phyloP scores from a whole-genome alignment of 2,888 invertebrate species.

The Odontocerum albicorne region DNA sequence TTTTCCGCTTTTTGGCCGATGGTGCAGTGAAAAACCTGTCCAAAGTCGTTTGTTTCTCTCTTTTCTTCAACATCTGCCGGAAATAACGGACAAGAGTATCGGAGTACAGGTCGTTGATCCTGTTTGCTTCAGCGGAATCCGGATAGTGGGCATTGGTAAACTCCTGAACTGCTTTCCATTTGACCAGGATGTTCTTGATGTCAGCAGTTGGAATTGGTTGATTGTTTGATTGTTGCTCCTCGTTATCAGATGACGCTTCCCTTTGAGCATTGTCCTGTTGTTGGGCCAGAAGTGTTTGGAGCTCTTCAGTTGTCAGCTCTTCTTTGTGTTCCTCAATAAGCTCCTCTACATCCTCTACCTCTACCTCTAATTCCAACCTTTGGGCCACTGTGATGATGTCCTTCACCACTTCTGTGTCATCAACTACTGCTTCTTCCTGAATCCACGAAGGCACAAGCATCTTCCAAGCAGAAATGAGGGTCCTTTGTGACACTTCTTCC shows the following conservation, averaged over 20 bases:
- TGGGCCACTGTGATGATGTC: slow-evolving; percentile 27
- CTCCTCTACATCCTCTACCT: slow-evolving; percentile 20
- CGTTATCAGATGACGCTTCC: slow-evolving; percentile 33
- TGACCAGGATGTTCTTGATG: slow-evolving; percentile 33
- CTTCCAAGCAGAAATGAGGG: slow-evolving; percentile 29
- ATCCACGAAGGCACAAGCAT: slow-evolving; percentile 28
- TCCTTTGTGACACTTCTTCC: slow-evolving; percentile 23
- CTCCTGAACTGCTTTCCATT: slow-evolving; percentile 15
- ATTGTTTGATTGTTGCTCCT: slow-evolving; percentile 27
- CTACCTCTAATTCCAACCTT: slow-evolving; percentile 30
- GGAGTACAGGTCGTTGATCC: slow-evolving; percentile 3
- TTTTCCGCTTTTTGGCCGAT: no score
- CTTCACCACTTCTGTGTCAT: slow-evolving; percentile 24
- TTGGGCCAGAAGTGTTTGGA: slow-evolving; percentile 30
- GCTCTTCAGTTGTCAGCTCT: slow-evolving; percentile 31
- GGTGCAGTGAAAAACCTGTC: no score
- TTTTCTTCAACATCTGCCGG: no score
- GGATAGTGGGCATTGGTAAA: not conserved
- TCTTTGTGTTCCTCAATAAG: slow-evolving; percentile 27
- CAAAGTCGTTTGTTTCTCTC: no score
- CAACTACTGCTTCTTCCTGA: slow-evolving; percentile 17
- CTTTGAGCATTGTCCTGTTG: slow-evolving; percentile 33
- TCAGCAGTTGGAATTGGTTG: slow-evolving; percentile 32
- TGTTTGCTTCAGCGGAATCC: not conserved
- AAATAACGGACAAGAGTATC: slow-evolving; percentile 4